Evolutionary conservation across 2,888 invertebrate genomes (phyloP), one percentile per base, ranked within the genome.

Genomic region (Volucella inflata): DNA sequence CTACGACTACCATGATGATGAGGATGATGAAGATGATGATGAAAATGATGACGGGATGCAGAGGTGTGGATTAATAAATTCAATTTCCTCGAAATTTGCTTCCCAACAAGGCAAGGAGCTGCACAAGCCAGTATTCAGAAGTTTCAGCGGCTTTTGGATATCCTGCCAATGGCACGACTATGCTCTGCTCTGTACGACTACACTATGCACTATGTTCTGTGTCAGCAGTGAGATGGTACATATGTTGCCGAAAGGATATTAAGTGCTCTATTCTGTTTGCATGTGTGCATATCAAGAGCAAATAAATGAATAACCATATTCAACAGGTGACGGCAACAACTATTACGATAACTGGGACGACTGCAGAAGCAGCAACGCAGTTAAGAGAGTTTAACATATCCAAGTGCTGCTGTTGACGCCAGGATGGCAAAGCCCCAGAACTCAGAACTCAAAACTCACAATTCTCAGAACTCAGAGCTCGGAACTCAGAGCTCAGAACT

Each of bases 61-160:
- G 76, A 76, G 76, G 80, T 85, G 85, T 80, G 75, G 85, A 85
- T 85, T 85, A 85, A 85, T 85, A 85, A 85, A 85, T 85, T 85
- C 85, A 85, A 85, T 85, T 85, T 85, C 85, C 76, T 85, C 67
- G 62, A 74, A 84, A 85, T 67, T 48, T 72, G 14, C 38, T 51
- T 40, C 21, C 9, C 14, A 21, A 51, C 48, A 36, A 16, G 12
- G n/a, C 17, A 17, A 1, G 10, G 14, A 55, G 21, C 74, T 44
- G 12, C 51, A 60, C 14, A 8, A 55, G 12, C 42, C 46, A 12
- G 38, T 48, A n/a, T n/a, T n/a, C 30, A 36, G 53, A n/a, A 11
- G 59, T 21, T 16, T 50, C 72, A 60, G 65, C 40, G 46, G 64
- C 81, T 64, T 80, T 65, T 55, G 67, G 72, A 68, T 64, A 74